Evolutionary conservation across 2,888 invertebrate species (phyloP), one percentile per base, ranked within the genome.

Genomic region (Mythimna lalbum): DNA sequence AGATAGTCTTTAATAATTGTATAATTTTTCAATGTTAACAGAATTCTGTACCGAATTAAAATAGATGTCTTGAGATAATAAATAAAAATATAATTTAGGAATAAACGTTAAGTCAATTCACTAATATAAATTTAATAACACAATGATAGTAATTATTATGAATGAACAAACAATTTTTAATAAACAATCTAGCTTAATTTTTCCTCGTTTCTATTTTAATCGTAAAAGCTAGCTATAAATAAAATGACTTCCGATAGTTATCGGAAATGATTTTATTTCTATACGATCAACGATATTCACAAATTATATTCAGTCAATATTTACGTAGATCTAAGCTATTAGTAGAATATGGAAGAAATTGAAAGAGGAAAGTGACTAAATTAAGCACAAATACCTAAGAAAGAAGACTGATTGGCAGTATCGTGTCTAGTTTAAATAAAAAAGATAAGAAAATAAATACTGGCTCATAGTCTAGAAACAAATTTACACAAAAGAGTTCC

Each of bases 261-360:
- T 73, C 69, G 52, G 47, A 78, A 78, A 69, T 63, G 19, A 82
- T 69, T 76, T 76, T 74, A 82, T 72, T 74, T 71, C 21, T 60
- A 78, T 31, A 61, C 63, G 7, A 56, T 82, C 61, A 52, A 53
- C 59, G 64, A 67, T 77, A 76, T 76, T 67, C 74, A 73, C 63
- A 83, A 80, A 85, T 61, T 71, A 80, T 75, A 73, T 70, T 83
- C 85, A 83, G 85, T 85, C 78, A 76, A 56, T 80, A 64, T 82
- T 79, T 62, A 84, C 78, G 68, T 79, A 79, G 36, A 53, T 62
- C 63, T 82, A 75, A 70, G 53, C 57, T 77, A 70, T 59, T 61
- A 57, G 61, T 74, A 63, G 56, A 65, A 67, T 70, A 56, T 31
- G 10, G 62, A 69, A 63, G 31, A 63, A 56, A 65, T 64, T 17